phyloP scores from a whole-genome alignment of 2,888 invertebrate genomes.

The Dorcus hopei region DNA sequence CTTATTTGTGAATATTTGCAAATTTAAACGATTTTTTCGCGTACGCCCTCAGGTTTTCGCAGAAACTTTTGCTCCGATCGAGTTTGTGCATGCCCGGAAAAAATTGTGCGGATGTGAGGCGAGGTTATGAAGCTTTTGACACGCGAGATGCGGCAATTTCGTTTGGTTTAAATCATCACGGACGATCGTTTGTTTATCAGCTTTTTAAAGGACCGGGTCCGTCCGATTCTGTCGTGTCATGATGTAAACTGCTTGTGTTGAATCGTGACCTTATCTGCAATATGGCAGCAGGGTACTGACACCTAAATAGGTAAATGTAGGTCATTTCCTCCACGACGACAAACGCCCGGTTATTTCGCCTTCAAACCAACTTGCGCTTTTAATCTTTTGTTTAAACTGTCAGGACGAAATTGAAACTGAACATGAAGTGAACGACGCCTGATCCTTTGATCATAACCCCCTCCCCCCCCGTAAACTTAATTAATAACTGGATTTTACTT shows the following conservation, averaged over 20 bases:
- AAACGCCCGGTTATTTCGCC: conserved; percentile 3
- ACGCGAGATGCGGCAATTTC: too few relatives aligned
- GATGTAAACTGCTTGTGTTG: conserved; percentile 1
- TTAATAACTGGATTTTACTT: background rate
- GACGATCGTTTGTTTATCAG: too few relatives aligned
- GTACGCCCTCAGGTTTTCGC: background rate
- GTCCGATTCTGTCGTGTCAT: too few relatives aligned
- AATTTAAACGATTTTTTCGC: background rate
- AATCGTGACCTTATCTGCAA: conserved; percentile 30
- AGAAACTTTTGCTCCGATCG: too few relatives aligned
- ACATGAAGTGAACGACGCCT: background rate
- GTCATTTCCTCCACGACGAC: conserved; percentile 25
- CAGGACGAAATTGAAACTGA: background rate
- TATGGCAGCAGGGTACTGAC: conserved; percentile 35
- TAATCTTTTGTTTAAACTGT: background rate
- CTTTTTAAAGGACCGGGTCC: too few relatives aligned
- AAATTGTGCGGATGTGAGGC: background rate
- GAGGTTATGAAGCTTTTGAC: background rate
- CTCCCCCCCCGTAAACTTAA: background rate
- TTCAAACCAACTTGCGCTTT: background rate
- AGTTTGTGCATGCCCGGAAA: background rate
- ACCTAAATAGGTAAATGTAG: conserved; percentile 33
- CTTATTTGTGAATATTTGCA: conserved; percentile 28
- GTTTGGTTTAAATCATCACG: too few relatives aligned
- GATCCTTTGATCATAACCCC: background rate